Base-by-base conservation (phyloP, 2,797 vertebrate genomes). In the Microctenopoma lineatum region DNA sequence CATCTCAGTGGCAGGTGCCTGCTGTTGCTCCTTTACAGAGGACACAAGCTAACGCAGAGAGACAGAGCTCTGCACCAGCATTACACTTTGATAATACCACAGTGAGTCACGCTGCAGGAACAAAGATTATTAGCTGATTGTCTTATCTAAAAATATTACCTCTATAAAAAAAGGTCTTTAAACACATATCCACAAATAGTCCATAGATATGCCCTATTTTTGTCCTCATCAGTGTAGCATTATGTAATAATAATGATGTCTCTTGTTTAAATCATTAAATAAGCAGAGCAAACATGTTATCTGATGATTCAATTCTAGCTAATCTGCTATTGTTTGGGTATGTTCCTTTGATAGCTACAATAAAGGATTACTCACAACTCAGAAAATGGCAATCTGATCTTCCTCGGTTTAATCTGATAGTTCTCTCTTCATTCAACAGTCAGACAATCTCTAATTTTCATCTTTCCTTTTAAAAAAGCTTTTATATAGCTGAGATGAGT, bases 1-100 rank as follows among this genome's bases (percentile, higher is more conserved):
- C 77, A 80, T 89, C 86, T 86, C 75, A 9, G 80, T 87, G 87
- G 83, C 89, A 90, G 89, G 68, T 81, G 48, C 86, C 87, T 84
- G 85, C 89, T 91, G 89, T 73, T 79, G 79, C 77, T 87, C 62
- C 84, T 87, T 83, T 75, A 66, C 81, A 79, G 86, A 85, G 81
- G 84, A 84, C 72, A 71, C 77, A 75, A 61, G 63, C 65, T 69
- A 67, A 74, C 44, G 15, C 12, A 10, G 66, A 29, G 55, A 44
- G 52, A 29, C 55, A 7, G 71, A 61, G 66, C 61, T 54, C 55
- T 70, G 79, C 79, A 29, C 13, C 59, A 53, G 51, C 18, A 8
- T 42, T 55, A 57, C 63, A 57, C 64, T 62, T 64, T 73, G 58
- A 78, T 80, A 72, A 72, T 44, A 64, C 21, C 51, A 52, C 72